These are phyloP conservation scores for Promerops cafer DNA, from an alignment of 2,113 vertebrate species.

Conservation along the genomic window DNA sequence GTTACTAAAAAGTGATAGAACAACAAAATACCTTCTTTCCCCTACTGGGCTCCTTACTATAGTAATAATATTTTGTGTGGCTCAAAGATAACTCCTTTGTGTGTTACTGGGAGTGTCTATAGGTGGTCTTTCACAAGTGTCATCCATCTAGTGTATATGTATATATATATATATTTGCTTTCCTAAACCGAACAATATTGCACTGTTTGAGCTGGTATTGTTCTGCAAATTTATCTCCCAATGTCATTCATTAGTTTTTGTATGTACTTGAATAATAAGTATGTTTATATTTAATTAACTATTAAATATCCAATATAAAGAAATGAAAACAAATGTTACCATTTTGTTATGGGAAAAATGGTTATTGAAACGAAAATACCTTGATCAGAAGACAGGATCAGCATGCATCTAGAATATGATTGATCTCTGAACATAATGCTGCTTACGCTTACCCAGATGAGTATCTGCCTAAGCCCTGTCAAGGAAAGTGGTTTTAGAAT, in stretches of 20 bases:
- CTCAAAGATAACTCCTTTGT: not conserved
- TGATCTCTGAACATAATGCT: not conserved
- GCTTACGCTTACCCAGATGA: not conserved
- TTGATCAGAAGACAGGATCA: not conserved
- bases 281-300: not conserved
- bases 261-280: not conserved
- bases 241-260: not conserved
- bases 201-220: not conserved
- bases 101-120: not conserved
- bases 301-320: not conserved
- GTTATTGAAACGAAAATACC: not conserved
- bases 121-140: not conserved
- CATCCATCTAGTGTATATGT: not conserved
- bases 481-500: not conserved
- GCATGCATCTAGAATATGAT: not conserved
- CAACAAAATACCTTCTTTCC: not conserved
- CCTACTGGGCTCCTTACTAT: not conserved
- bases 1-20: not conserved
- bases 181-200: not conserved
- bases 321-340: not conserved
- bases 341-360: not conserved
- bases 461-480: not conserved
- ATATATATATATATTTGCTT: not conserved
- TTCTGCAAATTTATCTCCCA: not conserved
- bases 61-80: not conserved